Evolutionary conservation across 2,888 invertebrate genomes (phyloP).

Genomic region (Athripsodes cinereus): DNA sequence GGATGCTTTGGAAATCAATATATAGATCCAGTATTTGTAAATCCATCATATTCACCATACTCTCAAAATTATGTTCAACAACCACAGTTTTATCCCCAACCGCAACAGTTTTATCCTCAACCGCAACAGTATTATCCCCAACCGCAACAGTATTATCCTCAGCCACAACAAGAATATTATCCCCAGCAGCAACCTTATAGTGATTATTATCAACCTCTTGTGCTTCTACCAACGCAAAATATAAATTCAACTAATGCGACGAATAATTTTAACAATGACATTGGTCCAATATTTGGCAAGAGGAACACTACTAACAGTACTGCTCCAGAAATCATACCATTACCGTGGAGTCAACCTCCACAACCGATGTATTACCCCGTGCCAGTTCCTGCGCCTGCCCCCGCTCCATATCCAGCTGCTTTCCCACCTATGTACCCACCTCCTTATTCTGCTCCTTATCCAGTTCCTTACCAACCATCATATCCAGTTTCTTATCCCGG

Average conservation of each 20-base stretch:
- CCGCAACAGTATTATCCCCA: background rate
- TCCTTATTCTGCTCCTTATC: background rate
- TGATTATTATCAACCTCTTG: no score
- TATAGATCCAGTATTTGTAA: constrained; percentile 26
- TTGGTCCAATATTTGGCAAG: background rate
- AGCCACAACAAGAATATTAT: background rate
- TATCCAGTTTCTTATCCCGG: background rate
- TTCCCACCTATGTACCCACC: background rate
- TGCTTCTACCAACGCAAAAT: no score
- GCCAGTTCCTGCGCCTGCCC: background rate
- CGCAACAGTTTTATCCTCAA: background rate
- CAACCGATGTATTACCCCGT: background rate
- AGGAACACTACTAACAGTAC: background rate
- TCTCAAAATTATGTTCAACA: background rate
- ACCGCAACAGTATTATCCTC: background rate
- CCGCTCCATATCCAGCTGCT: background rate
- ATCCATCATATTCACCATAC: constrained; percentile 18
- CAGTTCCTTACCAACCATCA: background rate
- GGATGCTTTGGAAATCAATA: constrained; percentile 24
- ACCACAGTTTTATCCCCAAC: background rate
- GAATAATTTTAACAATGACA: background rate
- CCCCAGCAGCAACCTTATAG: background rate
- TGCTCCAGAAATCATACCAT: background rate
- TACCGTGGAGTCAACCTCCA: background rate
- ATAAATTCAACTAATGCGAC: background rate